Conservation (phyloP, 2,113 vertebrate genomes). For the Trichomycterus rosablanca region DNA sequence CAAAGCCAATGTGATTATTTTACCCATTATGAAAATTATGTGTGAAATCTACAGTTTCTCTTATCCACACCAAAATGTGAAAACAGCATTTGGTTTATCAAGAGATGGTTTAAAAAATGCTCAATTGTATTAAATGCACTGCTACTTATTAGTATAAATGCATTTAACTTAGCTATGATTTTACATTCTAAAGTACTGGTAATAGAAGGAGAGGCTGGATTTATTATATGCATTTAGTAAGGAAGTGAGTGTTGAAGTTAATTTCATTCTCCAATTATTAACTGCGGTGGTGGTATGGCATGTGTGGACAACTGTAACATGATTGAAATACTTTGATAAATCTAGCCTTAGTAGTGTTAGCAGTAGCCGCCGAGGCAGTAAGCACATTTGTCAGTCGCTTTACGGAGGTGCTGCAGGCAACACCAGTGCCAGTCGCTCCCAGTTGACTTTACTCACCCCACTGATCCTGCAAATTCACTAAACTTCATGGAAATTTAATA, state of each 20-base stretch:
- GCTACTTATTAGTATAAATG: too few relatives aligned
- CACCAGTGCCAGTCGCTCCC: slow-evolving; percentile 44
- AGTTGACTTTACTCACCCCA: slow-evolving; percentile 49
- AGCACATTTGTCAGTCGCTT: slow-evolving; percentile 55
- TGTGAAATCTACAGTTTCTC: too few relatives aligned
- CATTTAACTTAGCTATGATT: too few relatives aligned
- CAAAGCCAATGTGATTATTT: too few relatives aligned
- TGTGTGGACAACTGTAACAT: neutral
- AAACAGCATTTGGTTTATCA: too few relatives aligned
- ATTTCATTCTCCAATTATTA: neutral
- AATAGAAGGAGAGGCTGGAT: neutral
- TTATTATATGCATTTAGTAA: neutral
- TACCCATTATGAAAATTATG: too few relatives aligned
- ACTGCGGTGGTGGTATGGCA: neutral
- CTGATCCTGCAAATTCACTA: slow-evolving; percentile 61
- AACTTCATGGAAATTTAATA: slow-evolving; percentile 63
- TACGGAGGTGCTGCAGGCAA: slow-evolving; percentile 51
- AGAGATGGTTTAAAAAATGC: too few relatives aligned
- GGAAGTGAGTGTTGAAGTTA: neutral
- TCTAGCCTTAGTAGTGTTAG: slow-evolving; percentile 56
- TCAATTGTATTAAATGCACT: too few relatives aligned
- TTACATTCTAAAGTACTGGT: too few relatives aligned
- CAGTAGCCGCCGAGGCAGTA: slow-evolving; percentile 44
- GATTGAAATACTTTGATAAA: slow-evolving; percentile 16
- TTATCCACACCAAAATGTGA: too few relatives aligned